phyloP scores from a whole-genome alignment of 2,113 vertebrate species.

The Daphoenositta chrysoptera region DNA sequence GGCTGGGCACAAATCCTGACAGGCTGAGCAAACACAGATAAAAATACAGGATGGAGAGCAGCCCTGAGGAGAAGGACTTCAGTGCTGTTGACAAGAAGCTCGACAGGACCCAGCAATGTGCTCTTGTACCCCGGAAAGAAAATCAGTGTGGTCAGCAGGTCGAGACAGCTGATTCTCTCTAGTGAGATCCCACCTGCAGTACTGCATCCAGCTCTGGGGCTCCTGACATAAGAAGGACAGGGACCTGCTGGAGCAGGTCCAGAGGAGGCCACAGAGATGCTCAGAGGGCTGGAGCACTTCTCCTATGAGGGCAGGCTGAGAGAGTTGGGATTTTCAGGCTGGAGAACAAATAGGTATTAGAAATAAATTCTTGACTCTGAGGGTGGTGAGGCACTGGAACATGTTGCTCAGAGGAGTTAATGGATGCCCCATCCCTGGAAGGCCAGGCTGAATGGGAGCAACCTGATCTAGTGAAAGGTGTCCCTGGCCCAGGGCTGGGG shows the following conservation, averaged over 20 bases:
- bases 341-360: neutral
- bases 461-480: neutral
- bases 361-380: neutral
- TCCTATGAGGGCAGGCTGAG: neutral
- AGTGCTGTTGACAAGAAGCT: neutral
- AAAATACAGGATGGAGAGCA: neutral
- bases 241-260: neutral
- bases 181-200: neutral
- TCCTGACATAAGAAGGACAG: neutral
- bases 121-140: neutral
- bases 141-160: neutral
- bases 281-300: neutral
- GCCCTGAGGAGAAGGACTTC: neutral
- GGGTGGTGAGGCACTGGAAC: neutral
- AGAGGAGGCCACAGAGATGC: neutral
- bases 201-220: neutral
- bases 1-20: neutral
- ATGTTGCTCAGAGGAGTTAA: neutral
- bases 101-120: neutral
- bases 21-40: neutral
- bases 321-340: neutral
- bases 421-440: neutral
- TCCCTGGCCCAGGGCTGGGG: neutral
- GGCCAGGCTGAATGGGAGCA: neutral
- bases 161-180: neutral